phyloP scores from a whole-genome alignment of 2,113 vertebrate species.

The Daboia siamensis region DNA sequence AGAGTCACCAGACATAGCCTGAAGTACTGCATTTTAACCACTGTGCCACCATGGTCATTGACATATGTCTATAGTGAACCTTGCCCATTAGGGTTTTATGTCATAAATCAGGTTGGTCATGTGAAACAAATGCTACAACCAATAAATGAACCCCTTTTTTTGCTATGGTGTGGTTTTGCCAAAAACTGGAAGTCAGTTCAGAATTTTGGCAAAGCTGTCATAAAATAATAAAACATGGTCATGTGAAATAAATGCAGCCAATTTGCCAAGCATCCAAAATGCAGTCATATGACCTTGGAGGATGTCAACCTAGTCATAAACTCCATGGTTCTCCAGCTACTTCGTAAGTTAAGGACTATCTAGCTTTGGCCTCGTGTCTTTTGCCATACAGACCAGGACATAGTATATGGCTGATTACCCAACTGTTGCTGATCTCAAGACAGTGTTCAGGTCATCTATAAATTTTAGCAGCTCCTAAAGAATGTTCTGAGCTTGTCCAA shows the following conservation, averaged over 20 bases:
- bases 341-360: neutral
- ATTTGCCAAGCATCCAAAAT: neutral
- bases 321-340: neutral
- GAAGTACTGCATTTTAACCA: no score
- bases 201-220: neutral
- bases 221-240: neutral
- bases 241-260: neutral
- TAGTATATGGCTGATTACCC: neutral
- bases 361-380: neutral
- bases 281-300: neutral
- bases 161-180: neutral
- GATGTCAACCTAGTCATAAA: neutral
- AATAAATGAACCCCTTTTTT: neutral
- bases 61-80: neutral
- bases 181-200: neutral
- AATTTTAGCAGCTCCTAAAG: conserved; percentile 19
- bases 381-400: neutral
- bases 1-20: no score
- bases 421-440: neutral
- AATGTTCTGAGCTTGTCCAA: conserved; percentile 35
- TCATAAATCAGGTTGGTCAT: neutral
- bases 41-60: neutral
- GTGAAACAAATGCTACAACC: neutral
- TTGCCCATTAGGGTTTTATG: neutral
- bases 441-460: neutral